phyloP scores from a whole-genome alignment of 2,888 invertebrate species.

The Scaptomyza reducta region DNA sequence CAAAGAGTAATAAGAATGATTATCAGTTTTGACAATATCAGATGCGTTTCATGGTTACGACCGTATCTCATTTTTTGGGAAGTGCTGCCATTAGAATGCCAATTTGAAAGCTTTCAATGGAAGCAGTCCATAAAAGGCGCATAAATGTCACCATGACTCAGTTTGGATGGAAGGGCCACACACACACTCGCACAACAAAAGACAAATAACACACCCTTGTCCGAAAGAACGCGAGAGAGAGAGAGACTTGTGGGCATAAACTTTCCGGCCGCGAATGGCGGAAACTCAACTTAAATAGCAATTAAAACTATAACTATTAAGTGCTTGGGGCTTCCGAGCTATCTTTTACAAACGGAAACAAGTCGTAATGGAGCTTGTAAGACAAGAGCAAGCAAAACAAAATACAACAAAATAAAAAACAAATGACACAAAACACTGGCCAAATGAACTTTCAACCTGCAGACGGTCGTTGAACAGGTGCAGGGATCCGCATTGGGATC shows the following conservation, averaged over 20 bases:
- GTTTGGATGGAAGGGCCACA: constrained; percentile 55
- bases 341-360: constrained; percentile 67
- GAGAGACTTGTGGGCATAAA: constrained; percentile 34
- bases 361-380: constrained; percentile 74
- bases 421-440: constrained; percentile 36
- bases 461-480: constrained; percentile 60
- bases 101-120: constrained; percentile 72
- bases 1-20: constrained; percentile 52
- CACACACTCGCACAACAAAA: constrained; percentile 26
- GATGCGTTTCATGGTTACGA: constrained; percentile 63
- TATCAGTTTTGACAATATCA: constrained; percentile 72
- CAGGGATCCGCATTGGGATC: constrained; percentile 35
- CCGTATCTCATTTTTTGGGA: constrained; percentile 78
- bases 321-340: constrained; percentile 50
- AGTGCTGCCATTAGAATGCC: constrained; percentile 79
- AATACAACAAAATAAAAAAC: background rate
- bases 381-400: constrained; percentile 38
- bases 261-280: constrained; percentile 67
- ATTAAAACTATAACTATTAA: constrained; percentile 74
- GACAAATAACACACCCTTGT: constrained; percentile 37
- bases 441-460: constrained; percentile 71
- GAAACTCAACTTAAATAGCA: constrained; percentile 76
- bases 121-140: constrained; percentile 74
- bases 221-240: background rate
- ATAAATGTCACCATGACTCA: constrained; percentile 78